Conservation (phyloP, 2,797 vertebrate genomes). For the Typhlichthys eigenmanni region DNA sequence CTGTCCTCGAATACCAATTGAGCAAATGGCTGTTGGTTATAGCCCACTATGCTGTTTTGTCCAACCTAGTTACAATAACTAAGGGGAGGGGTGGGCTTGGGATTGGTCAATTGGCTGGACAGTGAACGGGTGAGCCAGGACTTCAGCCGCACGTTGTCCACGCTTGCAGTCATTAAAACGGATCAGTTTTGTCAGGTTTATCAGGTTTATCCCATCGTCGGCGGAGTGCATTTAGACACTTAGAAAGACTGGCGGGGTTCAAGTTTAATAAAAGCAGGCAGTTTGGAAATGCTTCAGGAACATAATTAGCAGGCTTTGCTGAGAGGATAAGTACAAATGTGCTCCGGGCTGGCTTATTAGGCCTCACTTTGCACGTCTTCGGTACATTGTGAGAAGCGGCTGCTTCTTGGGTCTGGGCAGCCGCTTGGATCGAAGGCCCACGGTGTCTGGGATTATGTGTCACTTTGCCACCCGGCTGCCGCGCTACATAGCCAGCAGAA, state of each 20-base stretch:
- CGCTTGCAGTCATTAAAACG: too few relatives aligned
- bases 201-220: constrained; percentile 11
- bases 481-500: constrained; percentile 66
- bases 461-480: constrained; percentile 79
- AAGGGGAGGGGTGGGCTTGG: too few relatives aligned
- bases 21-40: too few relatives aligned
- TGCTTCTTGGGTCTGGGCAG: constrained; percentile 55
- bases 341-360: constrained; percentile 72
- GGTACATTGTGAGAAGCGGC: constrained; percentile 59
- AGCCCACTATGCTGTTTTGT: too few relatives aligned
- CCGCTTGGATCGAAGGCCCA: constrained; percentile 69
- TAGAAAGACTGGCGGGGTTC: constrained; percentile 54
- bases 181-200: neutral
- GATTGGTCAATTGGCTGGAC: too few relatives aligned
- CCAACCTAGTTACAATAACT: too few relatives aligned
- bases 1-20: too few relatives aligned
- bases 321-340: constrained; percentile 72
- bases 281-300: constrained; percentile 57
- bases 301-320: constrained; percentile 72
- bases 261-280: constrained; percentile 44
- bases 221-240: constrained; percentile 29
- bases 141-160: too few relatives aligned
- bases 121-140: too few relatives aligned
- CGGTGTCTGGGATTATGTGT: constrained; percentile 77
- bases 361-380: constrained; percentile 69